A percentile compares a stretch with the other conserved stretches of the same genome.
These are phyloP conservation scores for Acinonyx jubatus DNA, from an alignment of 2,113 vertebrate genomes.

Conservation along the genomic window DNA sequence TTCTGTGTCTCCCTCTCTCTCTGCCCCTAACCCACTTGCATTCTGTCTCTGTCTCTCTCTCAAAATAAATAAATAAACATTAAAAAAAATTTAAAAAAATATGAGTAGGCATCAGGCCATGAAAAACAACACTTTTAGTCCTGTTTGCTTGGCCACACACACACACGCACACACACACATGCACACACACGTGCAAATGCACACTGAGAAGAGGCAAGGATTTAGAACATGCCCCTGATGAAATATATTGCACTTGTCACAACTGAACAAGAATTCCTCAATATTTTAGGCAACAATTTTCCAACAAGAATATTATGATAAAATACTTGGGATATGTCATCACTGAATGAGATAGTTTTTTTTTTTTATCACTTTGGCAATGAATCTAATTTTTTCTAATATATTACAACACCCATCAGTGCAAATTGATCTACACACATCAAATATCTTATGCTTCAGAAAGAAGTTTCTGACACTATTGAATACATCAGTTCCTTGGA, in stretches of 20 bases:
- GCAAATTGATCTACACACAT: background rate
- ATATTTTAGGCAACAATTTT: background rate
- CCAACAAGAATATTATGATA: background rate
- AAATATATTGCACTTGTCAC: background rate
- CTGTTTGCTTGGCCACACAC: background rate
- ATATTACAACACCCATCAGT: background rate
- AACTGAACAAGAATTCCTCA: background rate
- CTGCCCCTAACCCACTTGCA: no score
- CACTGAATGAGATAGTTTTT: background rate
- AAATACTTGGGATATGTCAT: background rate
- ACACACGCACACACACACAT: background rate
- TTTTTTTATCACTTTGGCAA: background rate
- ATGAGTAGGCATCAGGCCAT: background rate
- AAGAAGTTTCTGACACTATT: background rate
- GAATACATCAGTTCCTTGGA: background rate
- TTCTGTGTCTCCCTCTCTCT: no score
- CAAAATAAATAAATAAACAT: no score
- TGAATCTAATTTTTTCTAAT: background rate
- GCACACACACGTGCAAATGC: background rate
- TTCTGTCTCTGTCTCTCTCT: no score
- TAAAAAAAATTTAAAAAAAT: background rate
- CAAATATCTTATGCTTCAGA: background rate
- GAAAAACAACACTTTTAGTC: background rate
- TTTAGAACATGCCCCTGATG: background rate
- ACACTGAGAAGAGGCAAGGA: background rate